Conservation (phyloP, 1,140 invertebrate genomes). For the Zaprionus camerounensis region DNA sequence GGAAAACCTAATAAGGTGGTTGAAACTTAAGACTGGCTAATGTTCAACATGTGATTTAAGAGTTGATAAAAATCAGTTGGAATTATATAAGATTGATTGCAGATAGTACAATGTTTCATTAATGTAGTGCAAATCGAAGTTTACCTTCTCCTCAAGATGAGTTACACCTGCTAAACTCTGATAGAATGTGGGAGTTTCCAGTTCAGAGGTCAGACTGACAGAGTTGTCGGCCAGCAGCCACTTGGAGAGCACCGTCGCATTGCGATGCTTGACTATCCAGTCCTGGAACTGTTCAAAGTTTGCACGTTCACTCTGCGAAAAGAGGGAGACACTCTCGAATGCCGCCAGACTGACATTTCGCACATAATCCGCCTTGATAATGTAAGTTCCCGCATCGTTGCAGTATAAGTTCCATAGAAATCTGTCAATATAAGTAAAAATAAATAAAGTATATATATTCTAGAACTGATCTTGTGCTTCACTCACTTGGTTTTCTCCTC, state of each 20-base stretch:
- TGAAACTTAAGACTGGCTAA: slow-evolving; percentile 14
- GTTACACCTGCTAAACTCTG: slow-evolving; percentile 96
- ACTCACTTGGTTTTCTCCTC: slow-evolving; percentile 96
- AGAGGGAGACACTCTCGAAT: slow-evolving; percentile 72
- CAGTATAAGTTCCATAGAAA: slow-evolving; percentile 94
- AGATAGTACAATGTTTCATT: background rate
- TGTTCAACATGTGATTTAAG: slow-evolving; percentile 20
- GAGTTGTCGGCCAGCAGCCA: slow-evolving; percentile 91
- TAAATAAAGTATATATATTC: background rate
- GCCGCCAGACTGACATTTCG: slow-evolving; percentile 86
- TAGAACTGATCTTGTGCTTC: background rate
- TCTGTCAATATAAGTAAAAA: slow-evolving; percentile 74
- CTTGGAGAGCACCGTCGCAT: slow-evolving; percentile 91
- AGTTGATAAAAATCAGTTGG: slow-evolving; percentile 26
- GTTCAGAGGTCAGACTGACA: slow-evolving; percentile 90
- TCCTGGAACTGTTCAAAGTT: slow-evolving; percentile 90
- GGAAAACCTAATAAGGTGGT: slow-evolving; percentile 13
- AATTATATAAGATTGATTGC: slow-evolving; percentile 28
- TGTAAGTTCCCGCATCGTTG: slow-evolving; percentile 90
- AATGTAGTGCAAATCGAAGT: background rate
- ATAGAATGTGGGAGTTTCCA: slow-evolving; percentile 95
- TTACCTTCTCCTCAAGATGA: slow-evolving; percentile 88
- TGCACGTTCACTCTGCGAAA: slow-evolving; percentile 76
- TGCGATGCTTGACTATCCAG: slow-evolving; percentile 89
- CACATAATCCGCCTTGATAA: slow-evolving; percentile 91